A percentile compares a stretch with the other conserved stretches of the same genome.
Conservation (phyloP, 2,797 vertebrate genomes). For the Okamejei kenojei region DNA sequence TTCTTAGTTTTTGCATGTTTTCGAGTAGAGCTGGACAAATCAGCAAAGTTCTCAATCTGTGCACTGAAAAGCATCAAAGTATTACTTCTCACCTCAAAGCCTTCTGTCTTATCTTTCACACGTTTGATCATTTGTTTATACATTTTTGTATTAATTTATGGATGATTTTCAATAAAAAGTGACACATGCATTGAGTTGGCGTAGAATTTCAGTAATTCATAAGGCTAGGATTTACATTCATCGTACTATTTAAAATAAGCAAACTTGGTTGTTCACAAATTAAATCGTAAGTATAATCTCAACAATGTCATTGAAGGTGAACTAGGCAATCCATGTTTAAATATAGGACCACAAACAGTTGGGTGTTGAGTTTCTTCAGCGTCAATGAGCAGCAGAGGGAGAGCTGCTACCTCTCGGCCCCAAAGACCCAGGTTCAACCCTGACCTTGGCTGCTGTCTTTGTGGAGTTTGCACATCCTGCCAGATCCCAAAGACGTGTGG, state of each 20-base stretch:
- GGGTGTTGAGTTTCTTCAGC: background rate
- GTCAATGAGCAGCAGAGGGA: background rate
- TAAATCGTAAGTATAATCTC: background rate
- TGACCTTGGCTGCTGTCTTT: too few relatives aligned
- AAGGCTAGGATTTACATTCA: background rate
- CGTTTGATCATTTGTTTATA: slow-evolving; percentile 72
- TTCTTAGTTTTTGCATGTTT: slow-evolving; percentile 58
- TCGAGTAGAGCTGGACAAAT: slow-evolving; percentile 62
- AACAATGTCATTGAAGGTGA: background rate
- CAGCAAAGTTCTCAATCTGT: slow-evolving; percentile 47
- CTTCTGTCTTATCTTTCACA: slow-evolving; percentile 65
- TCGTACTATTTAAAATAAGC: background rate
- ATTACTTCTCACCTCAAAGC: slow-evolving; percentile 64
- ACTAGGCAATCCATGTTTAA: background rate
- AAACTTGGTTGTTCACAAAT: background rate
- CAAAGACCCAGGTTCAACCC: too few relatives aligned
- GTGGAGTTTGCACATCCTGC: too few relatives aligned
- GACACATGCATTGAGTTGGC: background rate
- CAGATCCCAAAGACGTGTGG: too few relatives aligned
- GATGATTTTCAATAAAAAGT: slow-evolving; percentile 71
- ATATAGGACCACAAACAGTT: background rate
- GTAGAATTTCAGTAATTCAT: background rate
- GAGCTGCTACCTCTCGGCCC: too few relatives aligned
- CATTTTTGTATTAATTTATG: slow-evolving; percentile 81
- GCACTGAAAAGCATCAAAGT: slow-evolving; percentile 62